Evolutionary conservation across 2,888 invertebrate species (phyloP).

Genomic region (Norana najaformis): DNA sequence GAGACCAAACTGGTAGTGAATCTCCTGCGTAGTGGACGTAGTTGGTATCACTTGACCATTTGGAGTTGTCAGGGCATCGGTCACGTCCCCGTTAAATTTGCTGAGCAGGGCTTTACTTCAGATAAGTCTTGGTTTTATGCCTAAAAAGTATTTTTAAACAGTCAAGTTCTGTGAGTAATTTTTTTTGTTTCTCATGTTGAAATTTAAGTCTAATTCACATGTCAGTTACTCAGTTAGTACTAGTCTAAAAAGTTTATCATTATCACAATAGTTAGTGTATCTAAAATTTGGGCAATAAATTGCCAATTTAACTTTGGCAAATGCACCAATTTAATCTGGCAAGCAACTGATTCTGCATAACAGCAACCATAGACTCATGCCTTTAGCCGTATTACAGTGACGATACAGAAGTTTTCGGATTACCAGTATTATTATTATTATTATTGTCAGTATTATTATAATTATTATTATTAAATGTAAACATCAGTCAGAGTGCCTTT

Average conservation of each 20-base stretch:
- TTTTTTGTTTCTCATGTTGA: background rate
- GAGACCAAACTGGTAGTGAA: slow-evolving; percentile 33
- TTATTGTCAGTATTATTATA: too few relatives aligned
- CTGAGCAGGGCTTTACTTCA: slow-evolving; percentile 26
- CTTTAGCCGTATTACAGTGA: too few relatives aligned
- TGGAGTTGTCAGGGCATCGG: slow-evolving; percentile 29
- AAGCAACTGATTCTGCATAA: too few relatives aligned
- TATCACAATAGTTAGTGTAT: too few relatives aligned
- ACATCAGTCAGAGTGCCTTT: too few relatives aligned
- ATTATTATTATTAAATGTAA: too few relatives aligned
- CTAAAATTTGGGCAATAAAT: background rate
- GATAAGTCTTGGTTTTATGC: background rate
- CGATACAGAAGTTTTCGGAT: too few relatives aligned
- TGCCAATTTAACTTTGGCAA: too few relatives aligned
- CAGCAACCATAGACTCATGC: too few relatives aligned
- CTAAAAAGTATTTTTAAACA: too few relatives aligned
- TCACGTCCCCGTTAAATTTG: slow-evolving; percentile 21
- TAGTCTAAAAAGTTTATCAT: background rate
- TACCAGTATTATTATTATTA: too few relatives aligned
- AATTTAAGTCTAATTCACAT: background rate
- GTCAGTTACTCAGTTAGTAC: background rate
- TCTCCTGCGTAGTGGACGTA: background rate
- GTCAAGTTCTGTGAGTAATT: background rate
- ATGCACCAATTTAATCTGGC: too few relatives aligned
- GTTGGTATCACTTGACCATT: slow-evolving; percentile 15